Conservation (phyloP, 2,888 invertebrate genomes). For the Agonopterix alstromeriana region DNA sequence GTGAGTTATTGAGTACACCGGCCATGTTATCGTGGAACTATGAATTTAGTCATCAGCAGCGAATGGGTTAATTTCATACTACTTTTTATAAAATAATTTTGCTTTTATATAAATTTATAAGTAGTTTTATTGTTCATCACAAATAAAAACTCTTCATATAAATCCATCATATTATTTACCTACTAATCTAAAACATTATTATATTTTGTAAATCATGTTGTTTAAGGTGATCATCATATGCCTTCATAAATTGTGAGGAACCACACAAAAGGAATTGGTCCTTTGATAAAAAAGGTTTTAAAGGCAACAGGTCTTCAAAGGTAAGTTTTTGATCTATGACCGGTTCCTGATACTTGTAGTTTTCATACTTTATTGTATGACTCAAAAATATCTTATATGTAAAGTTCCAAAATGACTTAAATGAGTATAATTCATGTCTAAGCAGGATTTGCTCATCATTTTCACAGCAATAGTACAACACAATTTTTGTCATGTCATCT, state of each 20-base stretch:
- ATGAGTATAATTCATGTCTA: constrained; percentile 76
- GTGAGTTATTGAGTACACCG: no score
- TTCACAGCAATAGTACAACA: constrained; percentile 79
- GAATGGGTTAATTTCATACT: no score
- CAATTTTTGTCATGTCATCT: constrained; percentile 79
- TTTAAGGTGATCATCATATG: constrained; percentile 44
- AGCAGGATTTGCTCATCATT: constrained; percentile 76
- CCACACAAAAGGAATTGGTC: constrained; percentile 79
- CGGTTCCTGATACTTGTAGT: constrained; percentile 71
- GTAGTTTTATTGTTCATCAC: no score
- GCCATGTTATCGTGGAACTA: no score
- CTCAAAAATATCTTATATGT: constrained; percentile 77
- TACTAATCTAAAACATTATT: constrained; percentile 39
- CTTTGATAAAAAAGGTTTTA: constrained; percentile 33
- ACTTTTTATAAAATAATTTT: no score
- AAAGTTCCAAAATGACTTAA: constrained; percentile 85
- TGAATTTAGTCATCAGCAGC: no score
- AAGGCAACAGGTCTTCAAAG: constrained; percentile 36
- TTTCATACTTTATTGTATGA: constrained; percentile 14
- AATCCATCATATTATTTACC: neutral
- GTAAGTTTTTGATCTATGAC: constrained; percentile 50
- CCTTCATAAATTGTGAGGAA: constrained; percentile 70
- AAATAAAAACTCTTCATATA: neutral
- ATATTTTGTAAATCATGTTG: constrained; percentile 33
- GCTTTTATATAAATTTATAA: no score